Percentiles rank a stretch among this genome's conserved stretches.
Conservation (phyloP, 2,113 vertebrate species). For the Myiagra hebetior region DNA sequence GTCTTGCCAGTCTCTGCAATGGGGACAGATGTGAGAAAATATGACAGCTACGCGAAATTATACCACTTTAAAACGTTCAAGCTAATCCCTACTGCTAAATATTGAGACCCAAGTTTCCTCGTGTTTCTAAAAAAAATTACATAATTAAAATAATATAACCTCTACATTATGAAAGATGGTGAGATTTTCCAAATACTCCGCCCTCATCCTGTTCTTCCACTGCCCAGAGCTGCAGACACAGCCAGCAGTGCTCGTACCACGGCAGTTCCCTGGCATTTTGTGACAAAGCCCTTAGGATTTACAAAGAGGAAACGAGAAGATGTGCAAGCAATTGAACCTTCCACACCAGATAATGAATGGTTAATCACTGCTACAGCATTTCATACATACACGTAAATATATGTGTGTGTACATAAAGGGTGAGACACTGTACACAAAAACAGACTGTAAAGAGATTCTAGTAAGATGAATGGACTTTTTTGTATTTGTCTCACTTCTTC, state of each 20-base stretch:
- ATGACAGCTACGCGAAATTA: not conserved
- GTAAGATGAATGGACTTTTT: not conserved
- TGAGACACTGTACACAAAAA: not conserved
- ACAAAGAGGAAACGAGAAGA: not conserved
- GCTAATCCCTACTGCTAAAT: not conserved
- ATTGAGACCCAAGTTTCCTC: not conserved
- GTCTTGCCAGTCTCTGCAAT: not conserved
- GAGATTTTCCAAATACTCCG: not conserved
- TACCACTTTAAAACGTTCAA: not conserved
- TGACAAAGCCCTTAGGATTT: not conserved
- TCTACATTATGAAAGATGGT: not conserved
- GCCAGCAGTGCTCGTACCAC: rapidly evolving
- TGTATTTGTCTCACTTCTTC: not conserved
- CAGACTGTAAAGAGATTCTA: not conserved
- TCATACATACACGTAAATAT: not conserved
- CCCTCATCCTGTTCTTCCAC: not conserved
- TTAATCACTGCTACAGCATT: not conserved
- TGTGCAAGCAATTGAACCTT: not conserved
- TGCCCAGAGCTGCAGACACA: not conserved
- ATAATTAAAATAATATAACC: not conserved
- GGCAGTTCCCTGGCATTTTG: not conserved
- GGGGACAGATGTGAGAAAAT: not conserved
- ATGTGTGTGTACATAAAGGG: not conserved
- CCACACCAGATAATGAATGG: not conserved
- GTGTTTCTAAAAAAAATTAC: not conserved